These are phyloP conservation scores for Brachylomia viminalis DNA, from an alignment of 2,888 invertebrate species.

Conservation along the genomic window DNA sequence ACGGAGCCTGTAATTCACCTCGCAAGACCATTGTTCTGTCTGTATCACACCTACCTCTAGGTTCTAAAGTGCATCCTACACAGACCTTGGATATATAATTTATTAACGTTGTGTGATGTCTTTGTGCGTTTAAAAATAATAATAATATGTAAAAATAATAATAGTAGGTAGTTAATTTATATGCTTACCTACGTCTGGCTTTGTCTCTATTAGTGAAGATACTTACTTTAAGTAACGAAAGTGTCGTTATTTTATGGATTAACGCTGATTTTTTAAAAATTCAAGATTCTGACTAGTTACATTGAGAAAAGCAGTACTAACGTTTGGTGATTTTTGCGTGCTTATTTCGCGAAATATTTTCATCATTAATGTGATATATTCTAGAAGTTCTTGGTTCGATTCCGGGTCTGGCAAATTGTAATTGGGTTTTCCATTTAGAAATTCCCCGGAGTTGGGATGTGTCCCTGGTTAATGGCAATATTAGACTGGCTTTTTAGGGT, in stretches of 20 bases:
- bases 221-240: neutral
- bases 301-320: neutral
- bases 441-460: no score
- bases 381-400: no score
- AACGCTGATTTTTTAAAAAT: no score
- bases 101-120: slow-evolving; percentile 36
- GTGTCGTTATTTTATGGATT: no score
- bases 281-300: no score
- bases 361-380: neutral
- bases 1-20: slow-evolving; percentile 27
- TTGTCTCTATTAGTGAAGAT: neutral
- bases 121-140: slow-evolving; percentile 38
- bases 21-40: slow-evolving; percentile 53
- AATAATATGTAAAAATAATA: neutral
- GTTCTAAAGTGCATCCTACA: slow-evolving; percentile 48
- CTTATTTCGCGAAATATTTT: neutral
- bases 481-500: no score
- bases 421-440: no score
- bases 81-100: slow-evolving; percentile 42
- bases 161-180: slow-evolving; percentile 10
- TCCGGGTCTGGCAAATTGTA: no score
- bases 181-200: neutral
- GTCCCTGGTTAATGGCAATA: no score
- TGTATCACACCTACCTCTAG: slow-evolving; percentile 44
- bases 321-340: neutral